A percentile compares a stretch with the other conserved stretches of the same genome.
Evolutionary conservation across 2,888 invertebrate species (phyloP).

Genomic region (Thymelicus sylvestris): DNA sequence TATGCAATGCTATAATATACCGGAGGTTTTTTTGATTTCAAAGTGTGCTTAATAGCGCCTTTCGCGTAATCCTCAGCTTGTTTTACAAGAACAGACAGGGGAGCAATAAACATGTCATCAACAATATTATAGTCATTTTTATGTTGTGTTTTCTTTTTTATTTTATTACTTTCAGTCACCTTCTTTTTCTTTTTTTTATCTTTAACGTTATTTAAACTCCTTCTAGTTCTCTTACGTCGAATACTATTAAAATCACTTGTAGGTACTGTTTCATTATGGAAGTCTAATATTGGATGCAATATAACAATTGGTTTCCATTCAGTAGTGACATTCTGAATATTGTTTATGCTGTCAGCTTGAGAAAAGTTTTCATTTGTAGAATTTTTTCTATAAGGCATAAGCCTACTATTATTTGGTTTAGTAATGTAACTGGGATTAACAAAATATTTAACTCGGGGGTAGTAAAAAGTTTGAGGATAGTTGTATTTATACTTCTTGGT

Average conservation of each 20-base stretch:
- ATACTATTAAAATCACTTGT: constrained; percentile 30
- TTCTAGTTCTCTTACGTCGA: constrained; percentile 54
- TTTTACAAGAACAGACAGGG: constrained; percentile 54
- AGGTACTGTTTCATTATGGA: constrained; percentile 17
- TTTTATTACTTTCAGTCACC: background rate
- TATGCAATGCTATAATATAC: constrained; percentile 65
- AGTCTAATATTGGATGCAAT: constrained; percentile 48
- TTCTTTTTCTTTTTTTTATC: background rate
- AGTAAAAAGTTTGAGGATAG: constrained; percentile 74
- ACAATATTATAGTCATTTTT: constrained; percentile 48
- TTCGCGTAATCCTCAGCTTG: constrained; percentile 58
- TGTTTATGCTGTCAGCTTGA: constrained; percentile 39
- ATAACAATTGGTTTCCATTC: constrained; percentile 74
- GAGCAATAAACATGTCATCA: constrained; percentile 53
- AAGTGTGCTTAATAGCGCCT: constrained; percentile 50
- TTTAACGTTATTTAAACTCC: constrained; percentile 46
- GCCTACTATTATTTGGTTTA: constrained; percentile 65
- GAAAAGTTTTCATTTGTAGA: constrained; percentile 44
- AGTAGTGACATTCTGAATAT: constrained; percentile 49
- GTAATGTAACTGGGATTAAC: constrained; percentile 64
- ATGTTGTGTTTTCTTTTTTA: background rate
- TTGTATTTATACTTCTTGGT: constrained; percentile 79
- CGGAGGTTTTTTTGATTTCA: constrained; percentile 61
- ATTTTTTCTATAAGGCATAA: constrained; percentile 59
- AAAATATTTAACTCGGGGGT: constrained; percentile 74